Percentiles rank a stretch among this genome's conserved stretches.
Evolutionary conservation across 1,140 invertebrate species (phyloP).

Genomic region (Potamilus streckersoni): DNA sequence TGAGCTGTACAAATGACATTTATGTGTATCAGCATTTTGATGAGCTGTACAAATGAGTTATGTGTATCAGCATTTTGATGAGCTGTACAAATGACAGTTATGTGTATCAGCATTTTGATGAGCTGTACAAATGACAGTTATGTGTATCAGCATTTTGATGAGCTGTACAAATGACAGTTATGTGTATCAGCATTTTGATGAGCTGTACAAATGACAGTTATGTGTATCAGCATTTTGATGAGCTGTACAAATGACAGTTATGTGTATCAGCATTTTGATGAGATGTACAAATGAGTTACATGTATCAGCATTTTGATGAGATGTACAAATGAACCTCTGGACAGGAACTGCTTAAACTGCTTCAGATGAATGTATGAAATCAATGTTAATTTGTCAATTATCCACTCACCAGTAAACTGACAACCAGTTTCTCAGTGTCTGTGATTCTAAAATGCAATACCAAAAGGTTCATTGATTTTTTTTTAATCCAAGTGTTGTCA

Average conservation of each 20-base stretch:
- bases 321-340: conserved; percentile 18
- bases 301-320: conserved; percentile 23
- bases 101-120: conserved; percentile 20
- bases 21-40: conserved; percentile 24
- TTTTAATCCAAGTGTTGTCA: too few relatives aligned
- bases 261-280: conserved; percentile 20
- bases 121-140: conserved; percentile 2
- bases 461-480: too few relatives aligned
- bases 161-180: conserved; percentile 2
- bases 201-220: conserved; percentile 2
- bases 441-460: too few relatives aligned
- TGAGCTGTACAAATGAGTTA: conserved; percentile 5
- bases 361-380: conserved; percentile 9
- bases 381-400: background rate
- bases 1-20: background rate
- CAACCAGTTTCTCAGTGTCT: too few relatives aligned
- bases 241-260: conserved; percentile 2
- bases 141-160: conserved; percentile 20
- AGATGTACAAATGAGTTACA: conserved; percentile 5
- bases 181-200: conserved; percentile 20
- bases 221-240: conserved; percentile 20
- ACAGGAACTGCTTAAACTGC: background rate
- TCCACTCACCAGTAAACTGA: too few relatives aligned
- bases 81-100: conserved; percentile 2
- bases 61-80: conserved; percentile 20